A percentile compares a stretch with the other conserved stretches of the same genome.
phyloP scores from a whole-genome alignment of 2,797 vertebrate species.

The Malacoraja senta region DNA sequence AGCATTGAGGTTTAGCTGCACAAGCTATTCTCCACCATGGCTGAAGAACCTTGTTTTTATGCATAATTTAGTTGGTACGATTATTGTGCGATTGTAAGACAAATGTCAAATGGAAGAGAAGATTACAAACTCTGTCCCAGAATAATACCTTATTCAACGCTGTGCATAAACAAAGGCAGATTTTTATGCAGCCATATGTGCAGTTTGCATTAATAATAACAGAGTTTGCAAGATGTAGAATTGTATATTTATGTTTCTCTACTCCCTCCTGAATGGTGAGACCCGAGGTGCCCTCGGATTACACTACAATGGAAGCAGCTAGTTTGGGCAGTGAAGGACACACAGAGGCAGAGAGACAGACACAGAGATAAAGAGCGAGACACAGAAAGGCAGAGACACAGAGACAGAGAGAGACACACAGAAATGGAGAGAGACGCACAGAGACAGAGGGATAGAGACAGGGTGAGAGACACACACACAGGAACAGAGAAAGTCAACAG shows the following conservation, averaged over 20 bases:
- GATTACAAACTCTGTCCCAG: background rate
- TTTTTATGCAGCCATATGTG: no score
- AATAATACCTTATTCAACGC: background rate
- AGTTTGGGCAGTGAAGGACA: background rate
- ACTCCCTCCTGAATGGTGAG: background rate
- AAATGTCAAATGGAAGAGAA: background rate
- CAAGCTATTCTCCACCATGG: background rate
- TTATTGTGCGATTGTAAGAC: background rate
- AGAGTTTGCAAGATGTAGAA: background rate
- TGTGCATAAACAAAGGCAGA: background rate
- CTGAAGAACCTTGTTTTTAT: background rate
- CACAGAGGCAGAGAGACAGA: no score
- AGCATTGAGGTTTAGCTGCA: background rate
- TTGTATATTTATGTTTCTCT: background rate
- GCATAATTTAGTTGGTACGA: background rate
- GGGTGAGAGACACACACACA: no score
- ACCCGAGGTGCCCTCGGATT: background rate
- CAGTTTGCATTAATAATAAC: background rate
- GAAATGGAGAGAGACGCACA: no score
- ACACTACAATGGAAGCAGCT: background rate
- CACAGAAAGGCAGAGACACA: no score
- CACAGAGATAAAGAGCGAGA: no score
- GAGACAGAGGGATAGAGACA: no score
- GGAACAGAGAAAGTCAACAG: no score
- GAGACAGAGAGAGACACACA: no score